phyloP scores from a whole-genome alignment of 2,888 invertebrate species.

The Patella ulyssiponensis region DNA sequence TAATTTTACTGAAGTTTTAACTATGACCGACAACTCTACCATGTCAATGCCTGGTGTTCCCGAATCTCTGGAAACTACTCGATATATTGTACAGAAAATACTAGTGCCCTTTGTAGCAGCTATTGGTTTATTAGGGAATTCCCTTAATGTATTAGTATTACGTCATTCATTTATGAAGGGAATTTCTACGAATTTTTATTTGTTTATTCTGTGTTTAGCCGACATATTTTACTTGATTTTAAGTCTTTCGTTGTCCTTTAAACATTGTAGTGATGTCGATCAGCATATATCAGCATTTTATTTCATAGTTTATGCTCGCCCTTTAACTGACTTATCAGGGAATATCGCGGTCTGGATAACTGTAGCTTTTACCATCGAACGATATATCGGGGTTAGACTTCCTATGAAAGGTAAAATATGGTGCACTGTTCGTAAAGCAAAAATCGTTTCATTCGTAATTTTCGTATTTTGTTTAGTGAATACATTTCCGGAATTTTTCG shows the following conservation, averaged over 20 bases:
- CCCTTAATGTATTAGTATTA: slow-evolving; percentile 67
- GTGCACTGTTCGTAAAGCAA: slow-evolving; percentile 79
- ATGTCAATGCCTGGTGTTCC: not conserved
- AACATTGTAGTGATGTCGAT: slow-evolving; percentile 75
- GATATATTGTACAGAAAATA: slow-evolving; percentile 59
- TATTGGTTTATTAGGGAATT: slow-evolving; percentile 66
- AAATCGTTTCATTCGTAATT: slow-evolving; percentile 78
- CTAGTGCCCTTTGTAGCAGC: slow-evolving; percentile 61
- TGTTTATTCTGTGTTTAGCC: slow-evolving; percentile 81
- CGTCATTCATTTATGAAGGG: slow-evolving; percentile 66
- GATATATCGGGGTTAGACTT: slow-evolving; percentile 84
- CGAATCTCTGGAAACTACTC: slow-evolving; percentile 38
- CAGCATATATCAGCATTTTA: slow-evolving; percentile 75
- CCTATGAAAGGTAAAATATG: slow-evolving; percentile 79
- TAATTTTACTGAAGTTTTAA: not conserved
- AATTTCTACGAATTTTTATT: slow-evolving; percentile 75
- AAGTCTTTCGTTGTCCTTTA: slow-evolving; percentile 78
- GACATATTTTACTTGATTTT: slow-evolving; percentile 81
- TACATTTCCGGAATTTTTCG: slow-evolving; percentile 80
- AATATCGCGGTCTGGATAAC: slow-evolving; percentile 84
- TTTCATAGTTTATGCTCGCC: slow-evolving; percentile 75
- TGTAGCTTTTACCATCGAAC: slow-evolving; percentile 83
- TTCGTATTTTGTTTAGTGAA: slow-evolving; percentile 77
- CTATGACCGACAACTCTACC: not conserved
- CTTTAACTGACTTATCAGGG: slow-evolving; percentile 79